Evolutionary conservation across 2,888 invertebrate genomes (phyloP).

Genomic region (Caenorhabditis sulstoni): DNA sequence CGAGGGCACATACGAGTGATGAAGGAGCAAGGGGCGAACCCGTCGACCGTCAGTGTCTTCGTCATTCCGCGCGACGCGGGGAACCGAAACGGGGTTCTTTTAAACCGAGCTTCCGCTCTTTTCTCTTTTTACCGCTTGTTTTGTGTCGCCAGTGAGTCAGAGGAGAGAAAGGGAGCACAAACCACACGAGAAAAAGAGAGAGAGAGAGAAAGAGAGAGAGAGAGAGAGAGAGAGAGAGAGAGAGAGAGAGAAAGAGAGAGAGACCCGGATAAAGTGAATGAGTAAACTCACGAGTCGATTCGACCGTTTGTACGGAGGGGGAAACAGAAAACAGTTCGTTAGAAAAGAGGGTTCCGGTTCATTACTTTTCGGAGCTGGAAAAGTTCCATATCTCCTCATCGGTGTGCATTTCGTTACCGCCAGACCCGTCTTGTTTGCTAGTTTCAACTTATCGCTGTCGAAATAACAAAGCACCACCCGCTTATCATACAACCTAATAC

Average conservation of each 20-base stretch:
- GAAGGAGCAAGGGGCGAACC: constrained; percentile 28
- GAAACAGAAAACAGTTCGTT: too few relatives aligned
- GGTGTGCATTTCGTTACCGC: too few relatives aligned
- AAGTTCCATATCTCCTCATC: too few relatives aligned
- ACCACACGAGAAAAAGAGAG: constrained; percentile 25
- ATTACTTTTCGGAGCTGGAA: too few relatives aligned
- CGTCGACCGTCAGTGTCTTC: constrained; percentile 4
- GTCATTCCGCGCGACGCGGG: background rate
- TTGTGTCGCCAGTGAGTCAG: background rate
- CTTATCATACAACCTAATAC: too few relatives aligned
- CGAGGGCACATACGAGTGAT: constrained; percentile 24
- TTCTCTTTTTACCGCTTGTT: background rate
- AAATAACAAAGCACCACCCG: too few relatives aligned
- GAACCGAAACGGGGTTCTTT: background rate
- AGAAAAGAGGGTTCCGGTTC: too few relatives aligned
- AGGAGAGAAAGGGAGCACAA: background rate
- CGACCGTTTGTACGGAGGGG: background rate
- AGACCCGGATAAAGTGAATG: constrained; percentile 8
- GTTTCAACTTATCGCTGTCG: too few relatives aligned
- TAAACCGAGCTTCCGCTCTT: background rate
- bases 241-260: too few relatives aligned
- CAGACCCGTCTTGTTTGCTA: too few relatives aligned
- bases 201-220: constrained; percentile 15
- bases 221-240: background rate
- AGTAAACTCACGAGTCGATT: constrained; percentile 16